Evolutionary conservation across 1,140 invertebrate species (phyloP).

Genomic region (Polypedilum vanderplanki): DNA sequence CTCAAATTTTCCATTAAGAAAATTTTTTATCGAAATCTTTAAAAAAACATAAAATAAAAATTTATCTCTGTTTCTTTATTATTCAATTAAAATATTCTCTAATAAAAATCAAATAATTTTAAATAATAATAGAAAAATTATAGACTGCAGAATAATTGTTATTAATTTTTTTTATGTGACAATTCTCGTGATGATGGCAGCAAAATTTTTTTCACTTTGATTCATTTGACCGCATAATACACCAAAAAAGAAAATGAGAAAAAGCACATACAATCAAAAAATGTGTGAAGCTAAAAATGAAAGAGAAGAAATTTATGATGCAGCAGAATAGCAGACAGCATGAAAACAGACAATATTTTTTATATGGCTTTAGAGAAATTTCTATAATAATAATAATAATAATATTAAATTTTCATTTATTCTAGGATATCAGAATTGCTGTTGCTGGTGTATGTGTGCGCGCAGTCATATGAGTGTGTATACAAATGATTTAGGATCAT

Average conservation of each 20-base stretch:
- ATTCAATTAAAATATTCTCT: too few species aligned
- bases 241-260: background rate
- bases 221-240: slow-evolving; percentile 1
- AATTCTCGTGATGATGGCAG: background rate
- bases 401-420: slow-evolving; percentile 20
- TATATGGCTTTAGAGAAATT: too few species aligned
- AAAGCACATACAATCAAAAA: too few species aligned
- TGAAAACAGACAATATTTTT: background rate
- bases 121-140: too few species aligned
- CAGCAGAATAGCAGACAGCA: background rate
- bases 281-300: too few species aligned
- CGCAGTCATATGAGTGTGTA: background rate
- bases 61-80: too few species aligned
- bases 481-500: slow-evolving; percentile 6
- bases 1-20: too few species aligned
- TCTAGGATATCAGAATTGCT: slow-evolving; percentile 3
- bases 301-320: background rate
- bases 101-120: too few species aligned
- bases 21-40: too few species aligned
- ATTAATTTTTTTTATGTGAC: too few species aligned
- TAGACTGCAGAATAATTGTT: too few species aligned
- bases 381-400: background rate
- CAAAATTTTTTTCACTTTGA: background rate
- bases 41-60: too few species aligned
- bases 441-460: background rate